Base-by-base conservation (phyloP, 2,797 vertebrate genomes). In the Ceyx erithaca region DNA sequence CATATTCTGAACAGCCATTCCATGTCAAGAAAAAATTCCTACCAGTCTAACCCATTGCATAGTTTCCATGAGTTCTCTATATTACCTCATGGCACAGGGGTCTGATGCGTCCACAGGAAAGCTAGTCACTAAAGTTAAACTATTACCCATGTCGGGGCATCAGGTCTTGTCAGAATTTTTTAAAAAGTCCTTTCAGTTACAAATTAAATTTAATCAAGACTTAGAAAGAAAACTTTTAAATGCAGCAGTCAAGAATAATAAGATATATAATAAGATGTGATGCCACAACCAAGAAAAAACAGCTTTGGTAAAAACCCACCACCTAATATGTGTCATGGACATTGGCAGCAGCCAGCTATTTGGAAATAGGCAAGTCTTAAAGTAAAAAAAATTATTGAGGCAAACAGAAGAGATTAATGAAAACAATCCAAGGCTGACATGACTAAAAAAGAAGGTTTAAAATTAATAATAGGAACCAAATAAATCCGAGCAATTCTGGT, bases 361-460 rank as follows among this genome's bases (percentile, higher is more conserved):
- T 63, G 85, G 59, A 62, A 87, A 81, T 28, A 77, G 12, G 28
- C 35, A 64, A 43, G 30, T 25, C 37, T 71, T 87, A n/a, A 88
- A 88, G 31, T 43, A 43, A 93, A 80, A 57, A 62, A 79, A 89
- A 91, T 58, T 68, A 85, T 64, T 68, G 62, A 92, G 54, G 21
- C 8, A 73, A 91, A 64, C n/a, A 46, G 58, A 61, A 89, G 37
- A 85, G 69, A 75, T 68, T 83, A 85, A 85, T 43, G 26, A 78
- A 66, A 93, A 83, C 30, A 89, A 80, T 66, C 19, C 80, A 83
- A 72, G 21, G 30, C 13, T 84, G 70, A 90, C 10, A 79, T 51
- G 37, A 54, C 26, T 55, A 23, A 82, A 90, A 81, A 71, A 68
- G 2, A 62, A 71, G n/a, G 25, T 75, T 71, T 59, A 57, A 58